These are phyloP conservation scores for Patella depressa DNA, from an alignment of 2,888 invertebrate species.

Conservation along the genomic window DNA sequence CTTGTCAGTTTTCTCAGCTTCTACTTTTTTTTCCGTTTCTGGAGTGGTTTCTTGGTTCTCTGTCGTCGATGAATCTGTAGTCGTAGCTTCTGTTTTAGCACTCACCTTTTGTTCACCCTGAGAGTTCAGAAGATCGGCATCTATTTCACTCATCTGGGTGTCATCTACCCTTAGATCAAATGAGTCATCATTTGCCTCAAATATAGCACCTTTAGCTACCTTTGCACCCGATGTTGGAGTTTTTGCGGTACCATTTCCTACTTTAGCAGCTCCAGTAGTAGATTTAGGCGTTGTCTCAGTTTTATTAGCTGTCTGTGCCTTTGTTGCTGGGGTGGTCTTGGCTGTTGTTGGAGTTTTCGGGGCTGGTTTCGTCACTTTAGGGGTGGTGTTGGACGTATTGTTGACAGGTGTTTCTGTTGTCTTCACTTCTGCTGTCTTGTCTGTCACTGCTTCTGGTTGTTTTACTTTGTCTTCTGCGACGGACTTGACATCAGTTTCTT, in stretches of 20 bases:
- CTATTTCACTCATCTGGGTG: conserved; percentile 68
- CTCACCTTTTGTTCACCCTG: conserved; percentile 34
- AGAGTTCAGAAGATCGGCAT: conserved; percentile 60
- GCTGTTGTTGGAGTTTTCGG: neutral
- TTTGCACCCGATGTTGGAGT: conserved; percentile 20
- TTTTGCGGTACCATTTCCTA: neutral
- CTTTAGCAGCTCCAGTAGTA: neutral
- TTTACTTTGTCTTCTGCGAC: conserved; percentile 69
- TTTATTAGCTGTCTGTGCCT: neutral
- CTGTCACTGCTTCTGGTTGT: neutral
- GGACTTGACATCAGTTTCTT: conserved; percentile 73
- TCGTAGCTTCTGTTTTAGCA: conserved; percentile 32
- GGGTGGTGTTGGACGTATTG: neutral
- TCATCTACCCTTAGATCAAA: conserved; percentile 71
- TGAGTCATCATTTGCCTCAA: conserved; percentile 63
- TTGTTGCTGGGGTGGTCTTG: conserved; percentile 15
- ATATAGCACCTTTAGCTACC: conserved; percentile 40
- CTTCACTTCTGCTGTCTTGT: neutral
- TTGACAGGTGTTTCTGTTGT: too few relatives aligned
- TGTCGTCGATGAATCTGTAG: conserved; percentile 11
- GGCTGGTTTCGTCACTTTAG: neutral
- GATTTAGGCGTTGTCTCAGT: neutral
- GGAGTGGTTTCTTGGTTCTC: conserved; percentile 20
- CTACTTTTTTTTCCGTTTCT: conserved; percentile 22
- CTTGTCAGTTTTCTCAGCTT: conserved; percentile 40